phyloP scores from a whole-genome alignment of 2,888 invertebrate species.

The Athripsodes cinereus region DNA sequence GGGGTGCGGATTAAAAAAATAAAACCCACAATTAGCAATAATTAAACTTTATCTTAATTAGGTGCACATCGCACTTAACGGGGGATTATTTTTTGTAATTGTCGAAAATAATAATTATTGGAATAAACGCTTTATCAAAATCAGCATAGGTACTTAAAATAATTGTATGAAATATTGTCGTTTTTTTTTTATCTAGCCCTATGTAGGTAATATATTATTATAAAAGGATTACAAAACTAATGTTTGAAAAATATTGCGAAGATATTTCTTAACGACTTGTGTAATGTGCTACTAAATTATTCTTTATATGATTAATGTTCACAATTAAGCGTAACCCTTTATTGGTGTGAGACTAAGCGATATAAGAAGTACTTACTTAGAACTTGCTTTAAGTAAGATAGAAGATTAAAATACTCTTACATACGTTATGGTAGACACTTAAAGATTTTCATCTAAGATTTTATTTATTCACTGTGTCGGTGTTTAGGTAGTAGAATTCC shows the following conservation, averaged over 20 bases:
- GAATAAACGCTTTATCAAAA: constrained; percentile 5
- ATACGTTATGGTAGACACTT: no score
- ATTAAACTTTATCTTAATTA: constrained; percentile 28
- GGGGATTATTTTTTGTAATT: constrained; percentile 12
- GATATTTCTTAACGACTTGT: not conserved
- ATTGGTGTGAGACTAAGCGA: no score
- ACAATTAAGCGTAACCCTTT: not conserved
- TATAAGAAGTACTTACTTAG: no score
- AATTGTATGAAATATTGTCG: not conserved
- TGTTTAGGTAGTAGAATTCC: no score
- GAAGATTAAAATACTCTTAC: no score
- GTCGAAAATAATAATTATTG: constrained; percentile 4
- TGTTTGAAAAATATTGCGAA: not conserved
- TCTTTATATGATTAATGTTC: not conserved
- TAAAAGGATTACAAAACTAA: not conserved
- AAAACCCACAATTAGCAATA: constrained; percentile 28
- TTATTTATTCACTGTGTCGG: no score
- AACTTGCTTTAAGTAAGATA: no score
- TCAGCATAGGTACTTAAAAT: not conserved
- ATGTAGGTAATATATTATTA: no score
- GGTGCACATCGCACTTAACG: constrained; percentile 9
- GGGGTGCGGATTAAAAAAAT: constrained; percentile 25
- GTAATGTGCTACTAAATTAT: not conserved
- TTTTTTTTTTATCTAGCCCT: not conserved
- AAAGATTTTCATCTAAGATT: no score